Base-by-base conservation (phyloP, 2,113 vertebrate genomes). In the Lophochroa leadbeateri region DNA sequence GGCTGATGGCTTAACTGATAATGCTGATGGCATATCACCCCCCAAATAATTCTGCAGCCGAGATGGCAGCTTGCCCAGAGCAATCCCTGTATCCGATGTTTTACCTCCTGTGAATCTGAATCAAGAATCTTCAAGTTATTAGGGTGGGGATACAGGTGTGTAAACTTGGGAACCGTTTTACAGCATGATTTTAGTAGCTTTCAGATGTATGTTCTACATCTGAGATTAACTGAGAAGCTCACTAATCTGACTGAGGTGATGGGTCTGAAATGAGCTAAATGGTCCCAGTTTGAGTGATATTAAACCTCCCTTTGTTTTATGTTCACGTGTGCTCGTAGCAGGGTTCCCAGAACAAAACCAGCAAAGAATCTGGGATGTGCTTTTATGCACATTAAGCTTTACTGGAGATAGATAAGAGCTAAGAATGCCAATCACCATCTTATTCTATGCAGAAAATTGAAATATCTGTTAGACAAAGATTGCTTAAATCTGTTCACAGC, bases 1-100 rank as follows among this genome's bases (percentile, higher is more conserved):
- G 91, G 86, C 70, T 82, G 81, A 91, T 97, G 91, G 72, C 88
- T 89, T 86, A 78, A 75, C 64, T 78, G 86, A 95, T 95, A 92
- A 88, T 35, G 80, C 86, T 92, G 86, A 79, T 94, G 91, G 81
- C 65, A 17, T 70, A 79, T 91, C 57, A 28, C 80, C 81, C 68
- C 70, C 78, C 78, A 68, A 96, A 95, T 77, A 93, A 88, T 90
- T 82, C 90, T 91, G 53, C 41, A 75, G 89, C 60, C 3, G 29
- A 91, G 57, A 77, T 92, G 92, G 90, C 25, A 0, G 33, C 63
- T 90, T 96, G 87, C 87, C 84, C 95, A 85, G 94, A 90, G 78
- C 86, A 82, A 39, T 89, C 39, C 67, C 78, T 70, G 17, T 94
- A 74, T 80, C 78, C 91, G 84, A 67, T 94, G 46, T 85, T 94